Conservation (phyloP, 2,797 vertebrate species). For the Rhodeus uyekii region DNA sequence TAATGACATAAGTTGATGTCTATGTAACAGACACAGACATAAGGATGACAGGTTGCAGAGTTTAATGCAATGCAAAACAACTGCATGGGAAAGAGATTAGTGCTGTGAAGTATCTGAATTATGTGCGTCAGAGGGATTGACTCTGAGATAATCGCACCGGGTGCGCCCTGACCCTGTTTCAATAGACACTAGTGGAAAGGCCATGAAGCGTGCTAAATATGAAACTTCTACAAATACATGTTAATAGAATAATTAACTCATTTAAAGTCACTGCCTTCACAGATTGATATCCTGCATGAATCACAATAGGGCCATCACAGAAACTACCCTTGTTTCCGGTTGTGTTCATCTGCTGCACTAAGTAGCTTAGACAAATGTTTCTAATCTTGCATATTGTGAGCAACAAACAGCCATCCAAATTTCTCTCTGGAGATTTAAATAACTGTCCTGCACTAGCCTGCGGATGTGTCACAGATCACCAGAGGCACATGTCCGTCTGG, state of each 20-base stretch:
- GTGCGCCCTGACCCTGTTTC: neutral
- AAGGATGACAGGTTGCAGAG: neutral
- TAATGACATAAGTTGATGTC: neutral
- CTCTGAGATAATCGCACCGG: slow-evolving; percentile 39
- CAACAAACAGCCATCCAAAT: slow-evolving; percentile 14
- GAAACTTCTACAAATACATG: neutral
- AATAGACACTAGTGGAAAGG: neutral
- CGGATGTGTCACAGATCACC: slow-evolving; percentile 5
- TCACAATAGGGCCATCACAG: neutral
- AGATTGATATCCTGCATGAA: neutral
- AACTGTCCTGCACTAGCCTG: slow-evolving; percentile 23
- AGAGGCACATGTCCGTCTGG: neutral
- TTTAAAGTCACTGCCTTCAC: neutral
- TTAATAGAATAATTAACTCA: neutral
- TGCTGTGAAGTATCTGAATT: slow-evolving; percentile 10
- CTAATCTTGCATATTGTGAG: slow-evolving; percentile 40
- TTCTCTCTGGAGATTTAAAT: slow-evolving; percentile 38
- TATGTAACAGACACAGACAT: neutral
- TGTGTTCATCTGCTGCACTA: slow-evolving; percentile 37
- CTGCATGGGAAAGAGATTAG: slow-evolving; percentile 35
- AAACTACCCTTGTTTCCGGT: neutral
- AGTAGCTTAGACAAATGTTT: slow-evolving; percentile 45
- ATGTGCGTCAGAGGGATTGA: slow-evolving; percentile 43
- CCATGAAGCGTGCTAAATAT: neutral
- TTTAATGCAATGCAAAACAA: slow-evolving; percentile 14